phyloP scores from a whole-genome alignment of 1,140 invertebrate genomes.

The Babylonia areolata region DNA sequence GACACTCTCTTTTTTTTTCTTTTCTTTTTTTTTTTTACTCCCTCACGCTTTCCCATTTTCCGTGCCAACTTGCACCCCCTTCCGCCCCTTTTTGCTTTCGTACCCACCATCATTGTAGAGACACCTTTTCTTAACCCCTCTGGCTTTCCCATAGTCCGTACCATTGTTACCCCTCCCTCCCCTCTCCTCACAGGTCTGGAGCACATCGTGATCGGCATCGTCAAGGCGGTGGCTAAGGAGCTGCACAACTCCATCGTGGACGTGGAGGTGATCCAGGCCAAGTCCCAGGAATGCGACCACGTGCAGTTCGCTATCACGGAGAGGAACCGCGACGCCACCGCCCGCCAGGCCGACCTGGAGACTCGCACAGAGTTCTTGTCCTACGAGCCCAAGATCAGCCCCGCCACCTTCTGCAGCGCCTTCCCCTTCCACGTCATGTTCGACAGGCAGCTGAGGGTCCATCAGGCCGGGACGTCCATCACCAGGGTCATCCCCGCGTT shows the following conservation, averaged over 20 bases:
- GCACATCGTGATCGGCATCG: conserved; percentile 54
- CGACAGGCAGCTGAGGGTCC: conserved; percentile 88
- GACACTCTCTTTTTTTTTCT: no score
- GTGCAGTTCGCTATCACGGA: conserved; percentile 95
- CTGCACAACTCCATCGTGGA: conserved; percentile 94
- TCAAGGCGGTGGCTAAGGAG: conserved; percentile 88
- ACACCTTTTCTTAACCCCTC: no score
- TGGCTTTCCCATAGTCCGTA: no score
- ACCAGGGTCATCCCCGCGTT: conserved; percentile 87
- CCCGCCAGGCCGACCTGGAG: conserved; percentile 41
- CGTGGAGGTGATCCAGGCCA: conserved; percentile 88
- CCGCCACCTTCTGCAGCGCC: conserved; percentile 92
- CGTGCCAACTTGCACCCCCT: no score
- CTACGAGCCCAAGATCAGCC: conserved; percentile 78
- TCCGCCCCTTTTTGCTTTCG: no score
- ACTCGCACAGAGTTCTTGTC: conserved; percentile 53
- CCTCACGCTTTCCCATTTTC: no score
- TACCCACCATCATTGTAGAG: no score
- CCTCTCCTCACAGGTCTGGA: conserved; percentile 42
- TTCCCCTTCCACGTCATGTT: conserved; percentile 98
- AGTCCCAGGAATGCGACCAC: conserved; percentile 87
- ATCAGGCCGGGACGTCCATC: conserved; percentile 90
- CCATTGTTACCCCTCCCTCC: no score
- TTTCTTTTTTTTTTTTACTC: no score
- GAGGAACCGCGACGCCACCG: conserved; percentile 80